Base-by-base conservation (phyloP, 2,797 vertebrate species). In the Intellagama lesueurii region DNA sequence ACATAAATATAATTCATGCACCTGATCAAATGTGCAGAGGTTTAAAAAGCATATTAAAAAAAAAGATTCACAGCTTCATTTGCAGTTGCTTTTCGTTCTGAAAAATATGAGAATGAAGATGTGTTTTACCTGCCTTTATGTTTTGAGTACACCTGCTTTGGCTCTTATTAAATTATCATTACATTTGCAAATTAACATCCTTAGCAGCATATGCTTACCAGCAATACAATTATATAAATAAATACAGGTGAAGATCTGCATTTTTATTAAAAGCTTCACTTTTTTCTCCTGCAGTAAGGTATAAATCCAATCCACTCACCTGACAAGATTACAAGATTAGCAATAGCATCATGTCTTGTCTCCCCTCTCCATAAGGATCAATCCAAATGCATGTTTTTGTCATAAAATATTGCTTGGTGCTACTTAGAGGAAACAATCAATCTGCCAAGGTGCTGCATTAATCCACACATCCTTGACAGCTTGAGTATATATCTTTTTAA, bases 341-440 rank as follows among this genome's bases (percentile, higher is more conserved):
- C 87, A 72, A 91, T 90, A 90, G 91, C 91, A 87, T 2, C 35
- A 52, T 92, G 35, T 49, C 26, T 44, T 72, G 52, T 47, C n/a
- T 32, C n/a, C 7, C 16, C 30, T 24, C 6, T 72, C 28, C 28
- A 89, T 69, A 2, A 91, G 7, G 9, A 93, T 95, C 60, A 88
- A 91, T 91, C 86, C 88, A 81, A 77, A 87, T 93, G 80, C 83
- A 83, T 78, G 82, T 89, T 94, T 94, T 83, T 90, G 87, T 70
- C 86, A 87, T 94, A 94, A 96, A 95, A 94, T 94, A 94, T 91
- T 93, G 68, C 83, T 90, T 89, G 80, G n/a, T 93, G 40, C 83
- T 89, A 5, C 89, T 93, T 91, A 90, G 86, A 92, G 73, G 86
- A 94, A 95, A 92, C 86, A 81, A 94, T 95, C 94, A 96, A 96